Evolutionary conservation across 2,113 vertebrate genomes (phyloP).

Genomic region (Collichthys lucidus): DNA sequence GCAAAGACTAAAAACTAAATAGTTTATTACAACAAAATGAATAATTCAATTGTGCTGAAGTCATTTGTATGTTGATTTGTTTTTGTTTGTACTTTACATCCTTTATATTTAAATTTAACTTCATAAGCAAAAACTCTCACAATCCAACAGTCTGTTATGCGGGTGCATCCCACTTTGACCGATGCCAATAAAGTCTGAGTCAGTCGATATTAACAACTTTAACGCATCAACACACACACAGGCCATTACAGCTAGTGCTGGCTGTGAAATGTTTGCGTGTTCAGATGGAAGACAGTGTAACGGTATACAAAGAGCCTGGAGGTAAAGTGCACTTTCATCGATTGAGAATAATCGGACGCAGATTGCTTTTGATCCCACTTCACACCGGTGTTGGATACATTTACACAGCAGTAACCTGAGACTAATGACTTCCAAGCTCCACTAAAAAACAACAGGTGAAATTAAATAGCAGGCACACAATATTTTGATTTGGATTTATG

Average conservation of each 20-base stretch:
- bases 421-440: not conserved
- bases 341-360: constrained; percentile 5
- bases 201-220: constrained; percentile 7
- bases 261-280: not conserved
- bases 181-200: not conserved
- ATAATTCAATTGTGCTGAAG: not conserved
- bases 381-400: not conserved
- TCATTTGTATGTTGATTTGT: not conserved
- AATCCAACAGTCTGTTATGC: not conserved
- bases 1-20: too few relatives aligned
- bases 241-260: too few relatives aligned
- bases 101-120: not conserved
- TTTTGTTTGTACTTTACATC: not conserved
- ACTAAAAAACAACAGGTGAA: not conserved
- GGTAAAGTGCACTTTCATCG: constrained; percentile 8
- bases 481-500: too few relatives aligned
- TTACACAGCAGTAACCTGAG: constrained; percentile 12
- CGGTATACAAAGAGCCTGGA: not conserved
- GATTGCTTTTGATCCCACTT: constrained; percentile 3
- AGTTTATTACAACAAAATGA: too few relatives aligned
- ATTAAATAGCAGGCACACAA: too few relatives aligned
- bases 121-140: too few relatives aligned
- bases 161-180: not conserved
- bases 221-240: constrained; percentile 1
- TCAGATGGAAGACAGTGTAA: not conserved